Evolutionary conservation across 2,113 vertebrate species (phyloP).

Genomic region (Oreotrochilus melanogaster): DNA sequence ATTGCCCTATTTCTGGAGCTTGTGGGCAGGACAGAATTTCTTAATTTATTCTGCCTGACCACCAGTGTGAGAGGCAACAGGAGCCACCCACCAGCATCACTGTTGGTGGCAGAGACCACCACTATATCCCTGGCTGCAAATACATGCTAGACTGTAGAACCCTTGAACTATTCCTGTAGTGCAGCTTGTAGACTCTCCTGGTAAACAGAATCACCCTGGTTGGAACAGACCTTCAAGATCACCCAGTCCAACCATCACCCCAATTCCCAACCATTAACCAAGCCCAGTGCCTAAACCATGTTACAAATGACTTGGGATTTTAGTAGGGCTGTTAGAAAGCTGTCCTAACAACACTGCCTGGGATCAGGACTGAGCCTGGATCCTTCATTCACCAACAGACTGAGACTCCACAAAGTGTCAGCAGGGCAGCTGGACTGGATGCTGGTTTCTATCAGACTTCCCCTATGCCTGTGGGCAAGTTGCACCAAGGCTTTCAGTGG

Average conservation of each 20-base stretch:
- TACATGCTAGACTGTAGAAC: background rate
- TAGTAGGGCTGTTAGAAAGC: background rate
- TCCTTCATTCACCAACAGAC: background rate
- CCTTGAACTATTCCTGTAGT: background rate
- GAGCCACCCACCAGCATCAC: background rate
- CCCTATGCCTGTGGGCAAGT: slow-evolving; percentile 23
- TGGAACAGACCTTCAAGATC: too few relatives aligned
- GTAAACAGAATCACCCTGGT: background rate
- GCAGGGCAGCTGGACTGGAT: background rate
- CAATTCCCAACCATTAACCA: too few relatives aligned
- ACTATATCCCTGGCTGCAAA: background rate
- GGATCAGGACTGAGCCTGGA: background rate
- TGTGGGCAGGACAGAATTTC: background rate
- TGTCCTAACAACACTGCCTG: background rate
- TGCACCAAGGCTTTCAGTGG: background rate
- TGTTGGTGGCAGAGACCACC: background rate
- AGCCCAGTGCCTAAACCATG: too few relatives aligned
- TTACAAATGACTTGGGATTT: background rate
- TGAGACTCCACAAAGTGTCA: background rate
- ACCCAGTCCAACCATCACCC: too few relatives aligned
- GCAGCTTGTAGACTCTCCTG: background rate
- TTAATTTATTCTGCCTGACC: background rate
- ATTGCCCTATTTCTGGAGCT: background rate
- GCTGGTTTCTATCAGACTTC: background rate
- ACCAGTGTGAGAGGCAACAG: background rate